Evolutionary conservation across 2,797 vertebrate genomes (phyloP).

Genomic region (Crax fasciolata): DNA sequence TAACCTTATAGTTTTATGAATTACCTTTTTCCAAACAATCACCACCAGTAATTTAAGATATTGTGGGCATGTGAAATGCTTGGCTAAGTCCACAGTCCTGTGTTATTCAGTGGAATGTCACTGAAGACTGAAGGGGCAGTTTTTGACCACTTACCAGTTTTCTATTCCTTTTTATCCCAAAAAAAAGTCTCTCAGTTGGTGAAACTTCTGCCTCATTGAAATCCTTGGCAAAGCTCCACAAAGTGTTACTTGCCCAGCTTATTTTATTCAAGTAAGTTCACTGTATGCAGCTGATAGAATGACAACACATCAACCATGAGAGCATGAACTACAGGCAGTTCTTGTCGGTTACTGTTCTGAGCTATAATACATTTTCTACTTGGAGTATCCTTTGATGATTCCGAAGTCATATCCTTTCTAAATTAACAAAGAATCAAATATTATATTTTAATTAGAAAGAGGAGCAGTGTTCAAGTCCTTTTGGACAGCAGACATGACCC

Average conservation of each 20-base stretch:
- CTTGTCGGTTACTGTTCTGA: conserved; percentile 5
- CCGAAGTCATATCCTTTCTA: not conserved
- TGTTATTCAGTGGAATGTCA: not conserved
- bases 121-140: not conserved
- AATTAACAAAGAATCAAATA: conserved; percentile 34
- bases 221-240: not conserved
- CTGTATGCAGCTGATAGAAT: not conserved
- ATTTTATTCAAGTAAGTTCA: not conserved
- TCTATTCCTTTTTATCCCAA: not conserved
- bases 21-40: not conserved
- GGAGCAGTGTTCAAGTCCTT: not conserved
- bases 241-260: not conserved
- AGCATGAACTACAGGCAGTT: conserved; percentile 5
- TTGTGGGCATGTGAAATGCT: not conserved
- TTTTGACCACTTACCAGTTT: not conserved
- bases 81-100: not conserved
- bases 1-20: not conserved
- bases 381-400: not conserved
- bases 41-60: not conserved
- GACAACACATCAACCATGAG: not conserved
- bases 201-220: not conserved
- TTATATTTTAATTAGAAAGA: conserved; percentile 53
- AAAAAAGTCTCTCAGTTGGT: not conserved
- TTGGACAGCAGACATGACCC: conserved; percentile 3
- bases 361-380: not conserved